Evolutionary conservation across 2,113 vertebrate genomes (phyloP).

Genomic region (Muscicapa adusta): DNA sequence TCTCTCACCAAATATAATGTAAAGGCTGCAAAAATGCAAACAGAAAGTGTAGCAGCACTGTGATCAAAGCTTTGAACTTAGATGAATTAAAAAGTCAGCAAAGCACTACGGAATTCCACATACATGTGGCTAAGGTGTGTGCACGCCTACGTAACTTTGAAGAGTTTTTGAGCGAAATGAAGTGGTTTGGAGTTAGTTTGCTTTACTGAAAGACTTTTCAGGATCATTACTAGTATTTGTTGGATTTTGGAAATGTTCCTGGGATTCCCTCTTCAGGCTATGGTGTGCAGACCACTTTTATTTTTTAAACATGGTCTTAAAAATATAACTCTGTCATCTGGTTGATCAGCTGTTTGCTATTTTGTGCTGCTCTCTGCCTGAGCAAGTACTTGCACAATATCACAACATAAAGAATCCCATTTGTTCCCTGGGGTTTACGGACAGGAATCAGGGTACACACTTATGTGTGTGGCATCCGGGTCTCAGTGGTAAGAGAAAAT

Average conservation of each 20-base stretch:
- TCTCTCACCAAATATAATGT: conserved; percentile 5
- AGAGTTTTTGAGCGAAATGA: neutral
- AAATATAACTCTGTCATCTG: neutral
- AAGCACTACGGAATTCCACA: neutral
- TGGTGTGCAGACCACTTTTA: neutral
- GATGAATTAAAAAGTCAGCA: neutral
- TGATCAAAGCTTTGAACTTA: conserved; percentile 52
- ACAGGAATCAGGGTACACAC: rapidly evolving
- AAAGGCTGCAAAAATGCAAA: conserved; percentile 23
- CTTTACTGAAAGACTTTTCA: neutral
- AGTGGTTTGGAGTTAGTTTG: neutral
- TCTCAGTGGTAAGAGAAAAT: neutral
- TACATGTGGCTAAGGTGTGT: conserved; percentile 45
- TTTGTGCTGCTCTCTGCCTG: neutral
- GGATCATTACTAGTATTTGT: neutral
- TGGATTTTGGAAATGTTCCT: neutral
- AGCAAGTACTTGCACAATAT: neutral
- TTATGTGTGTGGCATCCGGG: rapidly evolving
- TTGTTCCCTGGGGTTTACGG: neutral
- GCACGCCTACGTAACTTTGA: neutral
- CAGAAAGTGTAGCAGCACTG: neutral
- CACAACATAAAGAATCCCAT: neutral
- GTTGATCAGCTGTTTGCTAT: neutral
- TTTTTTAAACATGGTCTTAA: neutral
- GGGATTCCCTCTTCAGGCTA: neutral